Evolutionary conservation across 2,113 vertebrate genomes (phyloP), one percentile per base, ranked within the genome.

Genomic region (Eurystomus gularis): DNA sequence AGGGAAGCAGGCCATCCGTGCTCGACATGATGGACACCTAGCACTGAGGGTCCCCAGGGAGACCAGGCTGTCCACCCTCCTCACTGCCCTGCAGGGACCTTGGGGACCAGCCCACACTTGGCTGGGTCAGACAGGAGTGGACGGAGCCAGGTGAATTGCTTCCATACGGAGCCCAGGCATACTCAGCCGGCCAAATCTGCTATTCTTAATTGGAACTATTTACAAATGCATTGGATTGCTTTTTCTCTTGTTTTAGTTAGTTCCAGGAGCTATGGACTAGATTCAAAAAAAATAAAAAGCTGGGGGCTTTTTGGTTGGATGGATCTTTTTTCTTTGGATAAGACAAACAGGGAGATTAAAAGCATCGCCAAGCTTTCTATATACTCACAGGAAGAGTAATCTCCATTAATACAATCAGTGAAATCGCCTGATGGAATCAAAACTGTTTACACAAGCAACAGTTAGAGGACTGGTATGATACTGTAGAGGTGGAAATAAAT

Each of bases 201-300:
- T 72, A 4, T 52, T 85, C 81, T 80, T 80, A 77, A 57, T 29
- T 66, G 55, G 60, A 61, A 57, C 80, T 91, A 93, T 77, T 94
- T 77, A 82, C 89, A 62, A 70, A 88, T 80, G 55, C 69, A 42
- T 46, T 73, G 39, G 19, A 51, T 70, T 76, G 77, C 29, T 93
- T n/a, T 19, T 48, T 61, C 51, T 88, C 39, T 88, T 88, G 39
- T 77, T 84, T 95, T 87, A 83, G 80, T 96, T 82, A 72, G 81
- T 77, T 96, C 83, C 80, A 94, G 87, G 86, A 96, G 83, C 90
- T 89, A 69, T 40, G 62, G 66, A 48, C 58, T 10, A 40, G 62
- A 19, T 81, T 70, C 3, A 68, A 80, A 81, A 62, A 52, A 42
- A 42, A 51, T 6, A 88, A 81, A 49, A 80, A 42, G 68, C 70